Base-by-base conservation (phyloP, 2,888 invertebrate genomes). In the Lycophotia porphyrea region DNA sequence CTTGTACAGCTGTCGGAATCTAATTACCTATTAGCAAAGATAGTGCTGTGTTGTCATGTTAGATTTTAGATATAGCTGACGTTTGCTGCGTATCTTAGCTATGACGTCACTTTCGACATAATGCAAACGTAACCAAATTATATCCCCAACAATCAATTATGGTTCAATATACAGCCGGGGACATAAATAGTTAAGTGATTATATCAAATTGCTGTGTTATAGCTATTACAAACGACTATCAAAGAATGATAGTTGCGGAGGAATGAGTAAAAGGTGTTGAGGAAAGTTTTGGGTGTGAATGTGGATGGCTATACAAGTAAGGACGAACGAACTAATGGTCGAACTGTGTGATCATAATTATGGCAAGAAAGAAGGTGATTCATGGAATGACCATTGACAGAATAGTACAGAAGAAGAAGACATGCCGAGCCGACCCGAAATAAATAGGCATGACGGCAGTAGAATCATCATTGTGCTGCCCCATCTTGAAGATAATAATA, bases 81-180 rank as follows among this genome's bases (percentile, higher is more conserved):
- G 31, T 76, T 63, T 42, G 64, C 36, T 68, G 42, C 39, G 49
- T 55, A 55, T 70, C 36, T 49, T 65, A 58, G 3, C 27, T 58
- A n/a, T 70, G 76, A 63, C 69, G 34, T 66, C 70, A 82, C 77
- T 67, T 70, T 66, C 66, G 66, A 70, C 55, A 27, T 42, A n/a
- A 55, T 47, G 42, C 55, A 34, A 1, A 27, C 5, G 24, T 55
- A 75, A 74, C 39, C 21, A 60, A 76, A 76, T 61, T 70, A 67
- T 21, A 49, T 60, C 13, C 31, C 65, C n/a, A 65, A 47, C 24
- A 36, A 63, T n/a, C 49, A 36, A 39, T 47, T 47, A 47, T n/a
- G 5, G 31, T 67, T 39, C 8, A 36, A 65, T n/a, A 21, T n/a
- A 15, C 13, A 47, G 11, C 9, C 4, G 44, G 3, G 1, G 15